phyloP scores from a whole-genome alignment of 2,797 vertebrate genomes.

The Notamacropus eugenii region DNA sequence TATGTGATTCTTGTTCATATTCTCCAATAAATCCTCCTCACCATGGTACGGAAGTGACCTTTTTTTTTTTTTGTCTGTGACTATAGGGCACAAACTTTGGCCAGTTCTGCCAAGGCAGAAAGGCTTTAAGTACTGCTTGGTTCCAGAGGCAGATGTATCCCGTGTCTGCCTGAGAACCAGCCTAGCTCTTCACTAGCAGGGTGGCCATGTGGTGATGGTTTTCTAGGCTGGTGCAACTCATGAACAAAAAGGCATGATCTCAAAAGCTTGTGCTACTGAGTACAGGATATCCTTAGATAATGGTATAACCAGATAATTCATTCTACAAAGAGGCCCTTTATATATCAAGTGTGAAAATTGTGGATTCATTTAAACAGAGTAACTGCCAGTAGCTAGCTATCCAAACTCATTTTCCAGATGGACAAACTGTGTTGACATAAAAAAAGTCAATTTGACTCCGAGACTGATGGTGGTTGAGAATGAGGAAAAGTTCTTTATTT shows the following conservation, averaged over 20 bases:
- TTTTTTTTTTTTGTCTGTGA: background rate
- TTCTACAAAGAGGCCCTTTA: conserved; percentile 26
- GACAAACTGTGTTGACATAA: background rate
- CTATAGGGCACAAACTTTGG: background rate
- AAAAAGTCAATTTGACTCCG: background rate
- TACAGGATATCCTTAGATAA: background rate
- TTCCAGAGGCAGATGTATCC: background rate
- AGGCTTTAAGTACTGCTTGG: background rate
- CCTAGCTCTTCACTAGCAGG: background rate
- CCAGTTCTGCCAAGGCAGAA: background rate
- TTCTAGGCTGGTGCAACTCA: background rate
- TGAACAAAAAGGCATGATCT: background rate
- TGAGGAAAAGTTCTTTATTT: conserved; percentile 48
- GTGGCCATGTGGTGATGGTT: background rate
- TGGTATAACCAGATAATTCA: background rate
- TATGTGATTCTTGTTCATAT: background rate
- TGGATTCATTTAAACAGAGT: conserved; percentile 51
- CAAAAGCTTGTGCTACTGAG: background rate
- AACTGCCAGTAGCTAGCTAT: conserved; percentile 25
- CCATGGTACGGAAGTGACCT: background rate
- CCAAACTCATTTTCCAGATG: conserved; percentile 42
- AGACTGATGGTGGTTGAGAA: background rate
- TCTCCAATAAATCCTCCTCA: background rate
- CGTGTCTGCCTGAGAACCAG: background rate
- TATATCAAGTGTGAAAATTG: conserved; percentile 48